Conservation (phyloP, 2,797 vertebrate genomes). For the Halcyon chelicuti region DNA sequence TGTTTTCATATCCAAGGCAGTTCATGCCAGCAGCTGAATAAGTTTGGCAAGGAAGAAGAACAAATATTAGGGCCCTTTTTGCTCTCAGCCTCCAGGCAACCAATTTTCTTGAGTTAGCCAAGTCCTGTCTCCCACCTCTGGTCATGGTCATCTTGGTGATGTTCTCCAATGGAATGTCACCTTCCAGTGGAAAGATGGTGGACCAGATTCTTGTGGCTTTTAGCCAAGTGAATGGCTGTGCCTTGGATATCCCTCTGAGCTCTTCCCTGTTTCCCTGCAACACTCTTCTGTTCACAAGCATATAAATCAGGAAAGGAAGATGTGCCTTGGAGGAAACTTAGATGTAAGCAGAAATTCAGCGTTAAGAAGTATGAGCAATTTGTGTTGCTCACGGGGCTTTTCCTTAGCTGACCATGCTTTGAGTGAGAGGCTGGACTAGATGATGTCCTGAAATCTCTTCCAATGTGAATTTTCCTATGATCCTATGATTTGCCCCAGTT, state of each 20-base stretch:
- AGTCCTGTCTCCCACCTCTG: not conserved
- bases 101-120: not conserved
- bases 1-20: conserved; percentile 25
- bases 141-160: not conserved
- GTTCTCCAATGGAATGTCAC: not conserved
- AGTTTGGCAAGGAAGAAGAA: conserved; percentile 22
- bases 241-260: not conserved
- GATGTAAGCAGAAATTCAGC: not conserved
- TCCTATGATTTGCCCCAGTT: not conserved
- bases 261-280: not conserved
- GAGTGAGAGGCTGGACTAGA: not conserved
- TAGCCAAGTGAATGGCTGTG: not conserved
- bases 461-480: not conserved
- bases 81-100: not conserved
- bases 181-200: not conserved
- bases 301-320: not conserved
- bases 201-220: not conserved
- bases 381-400: fast-evolving
- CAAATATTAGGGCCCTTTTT: not conserved
- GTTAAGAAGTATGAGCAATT: not conserved
- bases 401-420: not conserved
- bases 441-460: not conserved
- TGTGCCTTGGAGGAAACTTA: not conserved
- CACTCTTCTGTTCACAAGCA: not conserved
- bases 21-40: conserved; percentile 56